Conservation (phyloP, 2,888 invertebrate species). For the Trachelus iudaicus region DNA sequence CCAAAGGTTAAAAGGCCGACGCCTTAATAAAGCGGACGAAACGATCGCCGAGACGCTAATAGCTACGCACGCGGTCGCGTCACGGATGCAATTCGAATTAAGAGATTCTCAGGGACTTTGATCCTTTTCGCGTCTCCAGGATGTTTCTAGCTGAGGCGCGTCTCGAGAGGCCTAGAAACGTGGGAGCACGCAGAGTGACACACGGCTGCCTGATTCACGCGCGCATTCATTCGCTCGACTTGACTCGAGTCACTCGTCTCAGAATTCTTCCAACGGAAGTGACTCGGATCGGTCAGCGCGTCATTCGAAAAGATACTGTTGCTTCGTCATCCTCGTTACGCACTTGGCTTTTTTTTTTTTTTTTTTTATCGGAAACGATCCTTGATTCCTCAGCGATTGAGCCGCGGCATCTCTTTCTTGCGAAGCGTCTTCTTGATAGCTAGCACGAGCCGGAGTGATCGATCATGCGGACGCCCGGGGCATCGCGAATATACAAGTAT, state of each 20-base stretch:
- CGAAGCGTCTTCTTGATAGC: no score
- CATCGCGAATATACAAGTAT: not conserved
- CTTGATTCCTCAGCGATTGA: not conserved
- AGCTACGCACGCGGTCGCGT: not conserved
- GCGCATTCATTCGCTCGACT: conserved; percentile 17
- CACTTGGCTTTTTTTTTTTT: no score
- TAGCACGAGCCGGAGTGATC: not conserved
- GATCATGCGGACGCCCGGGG: not conserved
- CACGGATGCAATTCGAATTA: not conserved
- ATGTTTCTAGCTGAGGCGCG: not conserved
- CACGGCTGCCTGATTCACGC: conserved; percentile 29
- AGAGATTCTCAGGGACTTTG: not conserved
- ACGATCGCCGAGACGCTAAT: not conserved
- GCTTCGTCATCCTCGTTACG: not conserved
- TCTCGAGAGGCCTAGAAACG: not conserved
- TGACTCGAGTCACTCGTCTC: not conserved
- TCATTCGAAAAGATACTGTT: not conserved
- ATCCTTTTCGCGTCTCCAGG: not conserved
- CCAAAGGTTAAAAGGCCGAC: no score
- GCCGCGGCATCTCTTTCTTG: not conserved
- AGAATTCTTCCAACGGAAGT: not conserved
- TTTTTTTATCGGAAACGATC: not conserved
- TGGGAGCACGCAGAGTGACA: conserved; percentile 25
- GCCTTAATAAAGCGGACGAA: no score
- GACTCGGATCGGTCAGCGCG: not conserved